A percentile compares a stretch with the other conserved stretches of the same genome.
phyloP scores from a whole-genome alignment of 2,113 vertebrate genomes.

The Oxyura jamaicensis region DNA sequence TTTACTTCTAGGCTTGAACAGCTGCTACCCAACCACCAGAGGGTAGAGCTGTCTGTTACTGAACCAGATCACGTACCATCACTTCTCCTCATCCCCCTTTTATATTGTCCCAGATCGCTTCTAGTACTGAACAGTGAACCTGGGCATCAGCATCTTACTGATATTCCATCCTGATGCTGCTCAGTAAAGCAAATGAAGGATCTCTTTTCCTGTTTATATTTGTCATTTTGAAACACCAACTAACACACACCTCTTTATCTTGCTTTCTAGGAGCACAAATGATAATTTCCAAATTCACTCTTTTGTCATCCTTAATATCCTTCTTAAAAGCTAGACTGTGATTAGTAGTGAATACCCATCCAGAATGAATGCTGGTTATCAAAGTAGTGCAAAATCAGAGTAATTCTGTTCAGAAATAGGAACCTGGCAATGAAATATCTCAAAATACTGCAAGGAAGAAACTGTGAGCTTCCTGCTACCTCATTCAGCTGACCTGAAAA shows the following conservation, averaged over 20 bases:
- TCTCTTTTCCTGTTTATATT: not conserved
- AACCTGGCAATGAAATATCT: not conserved
- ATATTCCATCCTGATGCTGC: not conserved
- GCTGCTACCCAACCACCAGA: constrained; percentile 13
- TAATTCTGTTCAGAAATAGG: not conserved
- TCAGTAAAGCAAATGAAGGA: not conserved
- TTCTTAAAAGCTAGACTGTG: not conserved
- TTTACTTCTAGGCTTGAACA: constrained; percentile 35
- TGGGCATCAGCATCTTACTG: not conserved
- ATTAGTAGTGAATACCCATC: not conserved
- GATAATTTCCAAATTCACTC: not conserved
- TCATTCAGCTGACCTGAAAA: not conserved
- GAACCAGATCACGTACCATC: not conserved
- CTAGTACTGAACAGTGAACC: not conserved
- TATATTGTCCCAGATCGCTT: not conserved
- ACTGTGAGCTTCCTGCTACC: not conserved
- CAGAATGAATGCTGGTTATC: not conserved
- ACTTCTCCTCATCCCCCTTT: not conserved
- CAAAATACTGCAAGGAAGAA: not conserved
- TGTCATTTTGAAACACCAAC: not conserved
- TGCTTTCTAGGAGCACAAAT: not conserved
- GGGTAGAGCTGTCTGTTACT: not conserved
- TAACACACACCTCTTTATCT: not conserved
- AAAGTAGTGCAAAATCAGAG: not conserved
- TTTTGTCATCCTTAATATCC: not conserved